Evolutionary conservation across 1,140 invertebrate genomes (phyloP).

Genomic region (Patella vulgata): DNA sequence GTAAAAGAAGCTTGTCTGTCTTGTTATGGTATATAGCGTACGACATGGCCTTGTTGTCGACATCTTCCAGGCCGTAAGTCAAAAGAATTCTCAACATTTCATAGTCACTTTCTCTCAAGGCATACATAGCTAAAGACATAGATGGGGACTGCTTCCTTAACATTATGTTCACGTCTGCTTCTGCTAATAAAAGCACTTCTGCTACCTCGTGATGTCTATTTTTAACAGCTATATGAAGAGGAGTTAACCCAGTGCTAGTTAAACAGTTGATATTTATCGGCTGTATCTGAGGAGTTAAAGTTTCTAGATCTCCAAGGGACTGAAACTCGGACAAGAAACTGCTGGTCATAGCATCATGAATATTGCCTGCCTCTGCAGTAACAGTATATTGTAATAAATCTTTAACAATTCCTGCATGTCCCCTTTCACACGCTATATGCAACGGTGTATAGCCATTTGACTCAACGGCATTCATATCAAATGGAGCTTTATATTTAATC

Average conservation of each 20-base stretch:
- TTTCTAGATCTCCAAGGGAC: too few relatives aligned
- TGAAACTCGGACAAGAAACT: too few relatives aligned
- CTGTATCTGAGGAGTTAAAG: background rate
- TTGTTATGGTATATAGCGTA: slow-evolving; percentile 71
- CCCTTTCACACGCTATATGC: slow-evolving; percentile 52
- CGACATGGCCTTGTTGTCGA: slow-evolving; percentile 82
- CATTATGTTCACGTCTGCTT: slow-evolving; percentile 69
- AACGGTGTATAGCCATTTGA: slow-evolving; percentile 50
- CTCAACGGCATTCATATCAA: slow-evolving; percentile 52
- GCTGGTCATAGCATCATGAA: too few relatives aligned
- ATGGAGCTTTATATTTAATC: slow-evolving; percentile 31
- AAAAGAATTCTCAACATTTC: slow-evolving; percentile 78
- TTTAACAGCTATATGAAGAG: slow-evolving; percentile 71
- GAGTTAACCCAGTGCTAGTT: slow-evolving; percentile 30
- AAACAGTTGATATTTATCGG: slow-evolving; percentile 36
- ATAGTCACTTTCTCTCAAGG: slow-evolving; percentile 76
- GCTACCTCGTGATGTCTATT: slow-evolving; percentile 81
- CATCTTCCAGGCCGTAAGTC: slow-evolving; percentile 86
- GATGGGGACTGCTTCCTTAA: slow-evolving; percentile 47
- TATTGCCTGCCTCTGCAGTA: slow-evolving; percentile 69
- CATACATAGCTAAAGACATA: slow-evolving; percentile 74
- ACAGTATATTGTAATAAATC: slow-evolving; percentile 76
- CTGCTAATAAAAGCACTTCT: slow-evolving; percentile 77
- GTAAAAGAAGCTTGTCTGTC: slow-evolving; percentile 61
- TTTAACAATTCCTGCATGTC: slow-evolving; percentile 41